Conservation (phyloP, 2,797 vertebrate genomes). For the Acipenser transmontanus region DNA sequence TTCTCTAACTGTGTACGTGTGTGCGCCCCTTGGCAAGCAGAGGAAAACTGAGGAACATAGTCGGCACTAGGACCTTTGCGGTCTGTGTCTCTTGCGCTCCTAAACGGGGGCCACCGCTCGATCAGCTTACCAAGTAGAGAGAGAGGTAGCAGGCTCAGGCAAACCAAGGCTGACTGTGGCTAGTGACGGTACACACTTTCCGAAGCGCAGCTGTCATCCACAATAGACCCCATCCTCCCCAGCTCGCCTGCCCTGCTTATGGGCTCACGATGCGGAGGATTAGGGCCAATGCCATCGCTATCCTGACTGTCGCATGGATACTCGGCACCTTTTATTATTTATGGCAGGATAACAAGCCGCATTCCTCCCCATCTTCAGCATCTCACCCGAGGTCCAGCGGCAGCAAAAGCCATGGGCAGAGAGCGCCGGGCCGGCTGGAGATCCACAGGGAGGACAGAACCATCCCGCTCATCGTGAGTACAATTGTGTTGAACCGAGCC, state of each 20-base stretch:
- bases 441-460: conserved; percentile 80
- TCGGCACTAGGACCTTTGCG: too few relatives aligned
- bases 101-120: too few relatives aligned
- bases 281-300: conserved; percentile 94
- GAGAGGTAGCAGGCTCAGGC: too few relatives aligned
- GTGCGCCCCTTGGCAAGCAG: too few relatives aligned
- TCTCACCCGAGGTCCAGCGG: conserved; percentile 44
- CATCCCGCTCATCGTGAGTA: conserved; percentile 82
- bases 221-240: too few relatives aligned
- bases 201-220: too few relatives aligned
- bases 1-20: too few relatives aligned
- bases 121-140: too few relatives aligned
- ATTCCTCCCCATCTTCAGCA: conserved; percentile 61
- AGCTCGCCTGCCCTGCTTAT: conserved; percentile 53
- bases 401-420: conserved; percentile 54
- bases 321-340: conserved; percentile 97
- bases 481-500: conserved; percentile 26
- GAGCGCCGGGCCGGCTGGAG: conserved; percentile 65
- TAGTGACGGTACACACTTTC: too few relatives aligned
- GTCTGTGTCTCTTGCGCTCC: too few relatives aligned
- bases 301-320: conserved; percentile 96
- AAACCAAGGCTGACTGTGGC: too few relatives aligned
- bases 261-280: conserved; percentile 91
- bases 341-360: conserved; percentile 95
- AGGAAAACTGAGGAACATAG: too few relatives aligned